Evolutionary conservation across 2,888 invertebrate species (phyloP).

Genomic region (Brachycybe producta): DNA sequence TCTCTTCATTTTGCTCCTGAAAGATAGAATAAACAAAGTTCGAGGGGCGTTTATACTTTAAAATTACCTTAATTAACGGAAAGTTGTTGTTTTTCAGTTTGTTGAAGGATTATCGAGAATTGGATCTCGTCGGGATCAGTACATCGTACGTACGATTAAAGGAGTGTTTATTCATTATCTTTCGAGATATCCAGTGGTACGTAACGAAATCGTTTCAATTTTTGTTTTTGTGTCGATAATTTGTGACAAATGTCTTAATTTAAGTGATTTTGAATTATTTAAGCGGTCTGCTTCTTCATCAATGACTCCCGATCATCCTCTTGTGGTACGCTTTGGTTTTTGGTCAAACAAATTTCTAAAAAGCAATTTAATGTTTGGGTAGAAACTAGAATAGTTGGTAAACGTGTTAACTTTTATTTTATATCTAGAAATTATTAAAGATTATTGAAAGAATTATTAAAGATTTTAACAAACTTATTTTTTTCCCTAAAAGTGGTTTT

Average conservation of each 20-base stretch:
- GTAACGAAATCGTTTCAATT: neutral
- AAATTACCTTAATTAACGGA: too few species aligned
- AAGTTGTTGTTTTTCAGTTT: constrained; percentile 3
- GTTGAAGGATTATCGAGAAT: constrained; percentile 1
- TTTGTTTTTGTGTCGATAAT: neutral
- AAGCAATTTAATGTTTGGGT: too few species aligned
- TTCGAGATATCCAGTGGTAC: constrained; percentile 7
- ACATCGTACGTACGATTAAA: neutral
- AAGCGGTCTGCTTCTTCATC: neutral
- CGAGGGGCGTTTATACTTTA: too few species aligned
- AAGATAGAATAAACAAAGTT: too few species aligned
- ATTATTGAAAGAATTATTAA: too few species aligned
- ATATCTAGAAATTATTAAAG: too few species aligned
- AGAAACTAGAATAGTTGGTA: too few species aligned
- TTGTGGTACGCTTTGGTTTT: constrained; percentile 9
- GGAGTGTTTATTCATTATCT: constrained; percentile 7
- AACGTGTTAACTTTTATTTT: too few species aligned
- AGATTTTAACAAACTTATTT: too few species aligned
- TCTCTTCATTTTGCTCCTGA: too few species aligned
- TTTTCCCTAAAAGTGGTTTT: too few species aligned
- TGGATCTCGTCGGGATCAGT: constrained; percentile 7
- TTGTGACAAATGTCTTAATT: neutral
- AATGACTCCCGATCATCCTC: neutral
- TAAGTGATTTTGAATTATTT: neutral
- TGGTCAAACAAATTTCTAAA: too few species aligned